phyloP scores from a whole-genome alignment of 2,797 vertebrate genomes.

The Glossophaga mutica region DNA sequence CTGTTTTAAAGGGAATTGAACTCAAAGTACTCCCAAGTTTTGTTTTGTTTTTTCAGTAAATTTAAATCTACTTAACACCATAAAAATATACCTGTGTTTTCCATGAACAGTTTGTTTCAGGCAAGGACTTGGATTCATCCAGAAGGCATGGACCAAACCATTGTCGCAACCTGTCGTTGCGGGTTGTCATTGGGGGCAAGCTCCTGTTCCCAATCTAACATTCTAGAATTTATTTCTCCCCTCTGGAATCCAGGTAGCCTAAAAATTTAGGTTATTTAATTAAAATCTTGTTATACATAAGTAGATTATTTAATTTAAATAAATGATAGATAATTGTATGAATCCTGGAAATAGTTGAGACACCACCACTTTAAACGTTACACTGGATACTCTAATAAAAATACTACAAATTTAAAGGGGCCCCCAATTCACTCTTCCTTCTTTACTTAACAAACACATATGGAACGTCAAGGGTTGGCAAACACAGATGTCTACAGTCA shows the following conservation, averaged over 20 bases:
- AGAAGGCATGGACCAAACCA: neutral
- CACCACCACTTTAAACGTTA: neutral
- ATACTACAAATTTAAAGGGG: neutral
- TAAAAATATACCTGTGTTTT: neutral
- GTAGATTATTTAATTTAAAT: neutral
- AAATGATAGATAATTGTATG: neutral
- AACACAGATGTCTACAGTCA: neutral
- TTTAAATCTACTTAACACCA: neutral
- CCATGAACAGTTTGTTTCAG: neutral
- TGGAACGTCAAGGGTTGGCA: neutral
- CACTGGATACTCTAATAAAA: neutral
- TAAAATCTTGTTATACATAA: neutral
- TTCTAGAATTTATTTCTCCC: neutral
- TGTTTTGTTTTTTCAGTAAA: neutral
- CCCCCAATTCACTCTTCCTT: neutral
- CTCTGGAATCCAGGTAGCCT: neutral
- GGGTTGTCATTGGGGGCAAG: neutral
- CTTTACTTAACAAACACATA: neutral
- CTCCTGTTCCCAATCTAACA: neutral
- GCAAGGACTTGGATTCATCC: neutral
- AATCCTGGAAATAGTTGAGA: neutral
- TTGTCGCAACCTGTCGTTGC: neutral
- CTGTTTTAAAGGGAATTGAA: neutral
- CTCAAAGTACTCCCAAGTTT: neutral
- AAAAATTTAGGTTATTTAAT: neutral